These are phyloP conservation scores for Hyposoter didymator DNA, from an alignment of 2,888 invertebrate species.

Conservation along the genomic window DNA sequence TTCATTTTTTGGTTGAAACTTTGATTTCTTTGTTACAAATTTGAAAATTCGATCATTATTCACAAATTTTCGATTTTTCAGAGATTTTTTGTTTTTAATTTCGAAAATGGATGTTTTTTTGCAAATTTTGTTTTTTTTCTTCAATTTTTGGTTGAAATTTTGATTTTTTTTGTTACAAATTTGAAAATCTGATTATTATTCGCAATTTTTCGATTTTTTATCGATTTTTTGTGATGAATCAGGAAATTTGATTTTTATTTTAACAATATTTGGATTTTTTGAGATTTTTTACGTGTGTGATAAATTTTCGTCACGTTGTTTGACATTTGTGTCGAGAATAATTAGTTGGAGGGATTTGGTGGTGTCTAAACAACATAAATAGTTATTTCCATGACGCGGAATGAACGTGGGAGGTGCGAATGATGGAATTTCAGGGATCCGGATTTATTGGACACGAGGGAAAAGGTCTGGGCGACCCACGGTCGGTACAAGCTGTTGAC, in stretches of 20 bases:
- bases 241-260: not conserved
- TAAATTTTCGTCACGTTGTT: not conserved
- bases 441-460: slow-evolving; percentile 72
- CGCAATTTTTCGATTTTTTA: not conserved
- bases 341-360: not conserved
- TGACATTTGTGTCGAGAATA: not conserved
- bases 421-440: slow-evolving; percentile 74
- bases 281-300: not conserved
- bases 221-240: not conserved
- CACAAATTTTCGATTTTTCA: too few species aligned
- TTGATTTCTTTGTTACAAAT: too few species aligned
- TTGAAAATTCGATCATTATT: too few species aligned
- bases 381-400: not conserved
- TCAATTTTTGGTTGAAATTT: too few species aligned
- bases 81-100: too few species aligned
- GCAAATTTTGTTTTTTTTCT: too few species aligned
- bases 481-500: slow-evolving; percentile 79
- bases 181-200: too few species aligned
- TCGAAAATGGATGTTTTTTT: too few species aligned
- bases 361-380: not conserved
- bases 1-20: too few species aligned
- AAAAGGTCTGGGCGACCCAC: slow-evolving; percentile 74
- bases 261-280: not conserved
- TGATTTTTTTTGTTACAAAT: too few species aligned
- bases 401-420: not conserved